Evolutionary conservation across 2,888 invertebrate genomes (phyloP).

Genomic region (Drosophila kokeensis): DNA sequence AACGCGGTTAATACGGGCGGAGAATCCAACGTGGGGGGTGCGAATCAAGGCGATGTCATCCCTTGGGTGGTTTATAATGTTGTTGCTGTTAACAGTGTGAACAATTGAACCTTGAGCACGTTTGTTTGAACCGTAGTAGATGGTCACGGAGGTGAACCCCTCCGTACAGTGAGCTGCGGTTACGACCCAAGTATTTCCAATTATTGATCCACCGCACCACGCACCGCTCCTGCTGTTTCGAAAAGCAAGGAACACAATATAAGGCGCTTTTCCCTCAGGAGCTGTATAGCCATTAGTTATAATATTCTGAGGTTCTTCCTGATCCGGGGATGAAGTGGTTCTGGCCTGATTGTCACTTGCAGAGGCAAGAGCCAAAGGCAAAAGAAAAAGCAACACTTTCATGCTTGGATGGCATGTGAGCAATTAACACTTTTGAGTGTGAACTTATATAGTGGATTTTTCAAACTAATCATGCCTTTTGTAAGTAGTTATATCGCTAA

Average conservation of each 20-base stretch:
- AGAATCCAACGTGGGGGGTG: conserved; percentile 35
- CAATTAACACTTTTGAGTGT: background rate
- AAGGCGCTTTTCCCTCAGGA: conserved; percentile 55
- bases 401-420: background rate
- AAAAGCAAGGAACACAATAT: conserved; percentile 52
- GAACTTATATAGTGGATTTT: conserved; percentile 1
- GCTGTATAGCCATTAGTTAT: conserved; percentile 66
- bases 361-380: conserved; percentile 9
- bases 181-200: conserved; percentile 45
- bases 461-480: background rate
- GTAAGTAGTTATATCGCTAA: background rate
- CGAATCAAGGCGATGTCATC: conserved; percentile 64
- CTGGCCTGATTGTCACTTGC: background rate
- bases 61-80: conserved; percentile 34
- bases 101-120: conserved; percentile 50
- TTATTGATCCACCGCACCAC: conserved; percentile 43
- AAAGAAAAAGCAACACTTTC: conserved; percentile 10
- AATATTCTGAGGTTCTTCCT: conserved; percentile 17
- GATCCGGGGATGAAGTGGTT: background rate
- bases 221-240: conserved; percentile 4
- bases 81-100: conserved; percentile 46
- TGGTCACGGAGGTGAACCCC: conserved; percentile 36
- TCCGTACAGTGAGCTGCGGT: conserved; percentile 45
- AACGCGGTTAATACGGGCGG: conserved; percentile 7
- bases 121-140: conserved; percentile 67